Evolutionary conservation across 2,113 vertebrate genomes (phyloP).

Genomic region (Urocolius indicus): DNA sequence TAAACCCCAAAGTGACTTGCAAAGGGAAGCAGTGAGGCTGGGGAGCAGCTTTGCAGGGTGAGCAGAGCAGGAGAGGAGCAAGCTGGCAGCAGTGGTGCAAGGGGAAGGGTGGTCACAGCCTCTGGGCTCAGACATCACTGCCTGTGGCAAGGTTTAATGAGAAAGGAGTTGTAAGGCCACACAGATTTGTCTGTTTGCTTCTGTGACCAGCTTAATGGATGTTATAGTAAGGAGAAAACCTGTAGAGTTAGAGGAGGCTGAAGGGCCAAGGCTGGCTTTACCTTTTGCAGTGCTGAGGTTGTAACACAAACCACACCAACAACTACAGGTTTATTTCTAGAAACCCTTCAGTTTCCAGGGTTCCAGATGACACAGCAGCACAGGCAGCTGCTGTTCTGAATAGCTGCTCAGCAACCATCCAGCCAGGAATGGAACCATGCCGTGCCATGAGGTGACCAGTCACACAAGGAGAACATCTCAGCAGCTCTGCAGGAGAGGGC

Average conservation of each 20-base stretch:
- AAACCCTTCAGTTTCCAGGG: not conserved
- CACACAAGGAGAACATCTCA: not conserved
- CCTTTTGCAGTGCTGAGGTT: not conserved
- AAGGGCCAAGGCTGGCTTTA: not conserved
- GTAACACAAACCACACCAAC: not conserved
- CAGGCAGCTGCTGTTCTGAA: not conserved
- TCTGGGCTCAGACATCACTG: no score
- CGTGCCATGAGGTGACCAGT: not conserved
- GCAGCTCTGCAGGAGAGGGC: not conserved
- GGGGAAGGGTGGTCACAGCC: not conserved
- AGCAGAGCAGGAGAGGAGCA: not conserved
- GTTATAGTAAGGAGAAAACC: not conserved
- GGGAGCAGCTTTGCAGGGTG: not conserved
- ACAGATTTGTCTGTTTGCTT: not conserved
- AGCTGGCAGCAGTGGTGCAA: rapidly evolving
- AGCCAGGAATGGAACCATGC: not conserved
- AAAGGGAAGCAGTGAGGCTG: not conserved
- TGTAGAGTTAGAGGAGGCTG: not conserved
- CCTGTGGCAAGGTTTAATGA: no score
- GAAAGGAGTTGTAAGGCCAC: not conserved
- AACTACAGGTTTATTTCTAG: not conserved
- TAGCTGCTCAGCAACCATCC: not conserved
- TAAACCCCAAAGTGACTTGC: not conserved
- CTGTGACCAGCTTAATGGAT: not conserved
- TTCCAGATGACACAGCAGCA: rapidly evolving